Evolutionary conservation across 2,113 vertebrate genomes (phyloP).

Genomic region (Amia ocellicauda): DNA sequence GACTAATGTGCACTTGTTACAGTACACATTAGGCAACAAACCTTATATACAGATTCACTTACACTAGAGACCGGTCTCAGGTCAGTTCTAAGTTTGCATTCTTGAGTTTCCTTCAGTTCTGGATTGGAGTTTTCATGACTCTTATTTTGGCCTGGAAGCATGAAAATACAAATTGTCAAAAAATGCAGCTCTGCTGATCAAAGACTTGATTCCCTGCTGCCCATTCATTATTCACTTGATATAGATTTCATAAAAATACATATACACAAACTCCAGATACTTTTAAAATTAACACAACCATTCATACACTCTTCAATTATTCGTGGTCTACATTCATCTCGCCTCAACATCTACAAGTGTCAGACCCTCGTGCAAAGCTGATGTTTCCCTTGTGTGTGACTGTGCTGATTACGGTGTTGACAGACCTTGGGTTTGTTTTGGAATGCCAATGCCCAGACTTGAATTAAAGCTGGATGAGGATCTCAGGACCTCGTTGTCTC

Average conservation of each 20-base stretch:
- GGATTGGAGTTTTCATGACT: background rate
- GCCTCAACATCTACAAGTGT: conserved; percentile 26
- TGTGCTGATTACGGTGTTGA: background rate
- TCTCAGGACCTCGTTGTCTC: conserved; percentile 80
- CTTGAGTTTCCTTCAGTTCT: background rate
- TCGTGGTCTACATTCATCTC: conserved; percentile 23
- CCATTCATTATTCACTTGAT: no score
- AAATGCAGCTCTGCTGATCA: background rate
- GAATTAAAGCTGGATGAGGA: conserved; percentile 60
- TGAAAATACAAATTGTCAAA: background rate
- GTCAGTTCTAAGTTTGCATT: background rate
- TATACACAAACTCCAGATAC: no score
- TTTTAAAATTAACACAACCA: no score
- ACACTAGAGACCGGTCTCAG: background rate
- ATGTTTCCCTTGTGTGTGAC: no score
- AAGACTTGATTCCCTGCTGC: no score
- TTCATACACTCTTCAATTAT: no score
- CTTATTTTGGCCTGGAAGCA: background rate
- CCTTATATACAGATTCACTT: background rate
- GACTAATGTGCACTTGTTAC: conserved; percentile 5
- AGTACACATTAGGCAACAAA: conserved; percentile 8
- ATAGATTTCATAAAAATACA: no score
- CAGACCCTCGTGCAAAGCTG: conserved; percentile 27
- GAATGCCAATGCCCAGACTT: conserved; percentile 56
- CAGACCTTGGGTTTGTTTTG: conserved; percentile 55